These are phyloP conservation scores for Brachionus paranguensis DNA, from an alignment of 1,140 invertebrate species.

Conservation along the genomic window DNA sequence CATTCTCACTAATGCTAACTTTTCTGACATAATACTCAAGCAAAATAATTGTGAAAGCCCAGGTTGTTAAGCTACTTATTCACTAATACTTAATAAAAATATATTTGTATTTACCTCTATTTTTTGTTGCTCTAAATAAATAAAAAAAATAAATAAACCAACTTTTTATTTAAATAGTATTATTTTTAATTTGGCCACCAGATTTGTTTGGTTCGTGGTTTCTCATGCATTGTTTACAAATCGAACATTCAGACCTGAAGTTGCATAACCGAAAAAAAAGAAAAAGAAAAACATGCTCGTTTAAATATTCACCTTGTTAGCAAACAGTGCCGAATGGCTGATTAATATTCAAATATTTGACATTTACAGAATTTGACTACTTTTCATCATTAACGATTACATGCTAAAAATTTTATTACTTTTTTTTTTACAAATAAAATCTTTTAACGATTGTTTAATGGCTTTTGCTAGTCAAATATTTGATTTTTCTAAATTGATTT, in stretches of 20 bases:
- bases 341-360: slow-evolving; percentile 31
- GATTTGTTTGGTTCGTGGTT: slow-evolving; percentile 12
- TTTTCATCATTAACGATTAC: slow-evolving; percentile 11
- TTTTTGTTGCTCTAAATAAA: not conserved
- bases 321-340: not conserved
- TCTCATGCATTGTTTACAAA: slow-evolving; percentile 26
- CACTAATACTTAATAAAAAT: slow-evolving; percentile 22
- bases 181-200: not conserved
- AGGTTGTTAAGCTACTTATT: not conserved
- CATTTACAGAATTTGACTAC: not conserved
- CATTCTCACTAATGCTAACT: not conserved
- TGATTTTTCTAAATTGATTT: slow-evolving; percentile 25
- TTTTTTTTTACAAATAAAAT: not conserved
- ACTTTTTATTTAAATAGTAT: not conserved
- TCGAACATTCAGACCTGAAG: not conserved
- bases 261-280: not conserved
- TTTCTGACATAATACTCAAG: not conserved
- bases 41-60: not conserved
- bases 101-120: not conserved
- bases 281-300: not conserved
- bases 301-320: not conserved
- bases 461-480: slow-evolving; percentile 24
- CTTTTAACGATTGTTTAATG: slow-evolving; percentile 6
- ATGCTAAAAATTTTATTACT: slow-evolving; percentile 16
- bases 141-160: not conserved